Percentiles rank a stretch among this genome's conserved stretches.
Conservation (phyloP, 2,113 vertebrate species). For the Nestor notabilis region DNA sequence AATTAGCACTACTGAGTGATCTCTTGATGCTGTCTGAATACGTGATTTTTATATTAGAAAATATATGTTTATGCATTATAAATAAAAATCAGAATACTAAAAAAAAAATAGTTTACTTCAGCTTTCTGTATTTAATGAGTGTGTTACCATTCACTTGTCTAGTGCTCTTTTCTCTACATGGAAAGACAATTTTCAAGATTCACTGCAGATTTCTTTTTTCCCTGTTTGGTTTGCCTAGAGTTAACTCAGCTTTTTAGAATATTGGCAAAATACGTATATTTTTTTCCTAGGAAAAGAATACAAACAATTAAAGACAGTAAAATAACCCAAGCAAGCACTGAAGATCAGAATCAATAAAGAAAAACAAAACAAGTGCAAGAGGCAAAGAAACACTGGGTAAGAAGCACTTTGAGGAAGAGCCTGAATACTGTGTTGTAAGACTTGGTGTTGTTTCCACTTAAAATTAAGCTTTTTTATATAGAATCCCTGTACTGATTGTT, state of each 20-base stretch:
- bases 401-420: background rate
- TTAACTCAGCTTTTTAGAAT: background rate
- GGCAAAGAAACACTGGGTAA: background rate
- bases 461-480: background rate
- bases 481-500: background rate
- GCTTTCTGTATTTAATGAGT: background rate
- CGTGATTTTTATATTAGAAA: background rate
- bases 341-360: background rate
- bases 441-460: background rate
- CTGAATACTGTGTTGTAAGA: background rate
- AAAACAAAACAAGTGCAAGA: background rate
- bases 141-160: background rate
- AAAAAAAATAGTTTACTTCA: background rate
- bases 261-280: background rate
- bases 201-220: background rate
- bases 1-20: background rate
- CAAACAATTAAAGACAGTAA: background rate
- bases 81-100: background rate
- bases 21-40: background rate
- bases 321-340: background rate
- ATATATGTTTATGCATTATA: background rate
- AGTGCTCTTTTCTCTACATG: background rate
- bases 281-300: background rate
- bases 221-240: background rate
- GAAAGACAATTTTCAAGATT: background rate